Evolutionary conservation across 1,140 invertebrate genomes (phyloP).

Genomic region (Drosophila malerkotliana): DNA sequence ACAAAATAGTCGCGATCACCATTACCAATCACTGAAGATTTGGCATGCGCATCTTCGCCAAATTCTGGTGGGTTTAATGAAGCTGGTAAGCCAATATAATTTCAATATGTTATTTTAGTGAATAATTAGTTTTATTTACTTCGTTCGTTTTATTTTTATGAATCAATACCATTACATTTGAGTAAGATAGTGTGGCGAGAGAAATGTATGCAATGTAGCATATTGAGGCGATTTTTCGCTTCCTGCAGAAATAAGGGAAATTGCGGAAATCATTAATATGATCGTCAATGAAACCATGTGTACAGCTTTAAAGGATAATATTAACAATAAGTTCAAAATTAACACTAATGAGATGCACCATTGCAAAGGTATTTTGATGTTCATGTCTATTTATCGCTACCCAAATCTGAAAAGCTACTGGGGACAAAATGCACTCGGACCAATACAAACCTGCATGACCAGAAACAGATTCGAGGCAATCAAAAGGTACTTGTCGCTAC

Average conservation of each 20-base stretch:
- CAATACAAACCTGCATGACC: slow-evolving; percentile 8
- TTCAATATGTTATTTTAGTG: no score
- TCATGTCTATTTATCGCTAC: slow-evolving; percentile 37
- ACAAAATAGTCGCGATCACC: not conserved
- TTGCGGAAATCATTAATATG: slow-evolving; percentile 31
- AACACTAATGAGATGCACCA: slow-evolving; percentile 23
- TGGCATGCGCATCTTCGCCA: not conserved
- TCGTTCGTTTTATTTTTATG: no score
- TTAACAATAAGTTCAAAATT: slow-evolving; percentile 27
- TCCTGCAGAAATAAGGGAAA: no score
- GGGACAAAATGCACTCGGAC: slow-evolving; percentile 20
- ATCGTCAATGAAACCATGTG: slow-evolving; percentile 16
- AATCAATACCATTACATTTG: no score
- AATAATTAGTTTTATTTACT: no score
- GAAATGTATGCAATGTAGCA: no score
- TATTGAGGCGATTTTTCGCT: no score
- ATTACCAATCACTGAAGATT: not conserved
- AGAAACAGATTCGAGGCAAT: slow-evolving; percentile 27
- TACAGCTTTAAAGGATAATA: slow-evolving; percentile 11
- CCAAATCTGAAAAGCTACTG: slow-evolving; percentile 27
- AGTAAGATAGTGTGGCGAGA: no score
- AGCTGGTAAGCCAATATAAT: not conserved
- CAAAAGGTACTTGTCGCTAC: slow-evolving; percentile 30
- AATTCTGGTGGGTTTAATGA: not conserved
- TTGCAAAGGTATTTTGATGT: slow-evolving; percentile 35